These are phyloP conservation scores for Drosophila sproati DNA, from an alignment of 1,140 invertebrate species.

Conservation along the genomic window DNA sequence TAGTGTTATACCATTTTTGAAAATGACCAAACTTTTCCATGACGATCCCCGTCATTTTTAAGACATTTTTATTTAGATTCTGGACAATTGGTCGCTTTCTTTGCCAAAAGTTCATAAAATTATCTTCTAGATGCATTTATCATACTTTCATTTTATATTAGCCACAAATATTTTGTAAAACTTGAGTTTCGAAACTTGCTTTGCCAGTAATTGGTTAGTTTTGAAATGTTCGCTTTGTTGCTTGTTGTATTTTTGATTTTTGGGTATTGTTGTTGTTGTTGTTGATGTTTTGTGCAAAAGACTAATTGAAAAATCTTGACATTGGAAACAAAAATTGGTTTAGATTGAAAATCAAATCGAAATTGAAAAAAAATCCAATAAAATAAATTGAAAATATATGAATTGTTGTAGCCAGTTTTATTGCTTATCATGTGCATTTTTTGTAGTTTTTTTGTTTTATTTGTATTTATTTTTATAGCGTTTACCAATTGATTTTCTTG, in stretches of 20 bases:
- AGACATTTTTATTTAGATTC: conserved; percentile 12
- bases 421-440: conserved; percentile 65
- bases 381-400: conserved; percentile 21
- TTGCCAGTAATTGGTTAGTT: conserved; percentile 58
- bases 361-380: conserved; percentile 13
- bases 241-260: conserved; percentile 32
- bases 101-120: conserved; percentile 48
- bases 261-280: conserved; percentile 43
- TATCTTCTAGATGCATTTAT: conserved; percentile 30
- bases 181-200: conserved; percentile 70
- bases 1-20: conserved; percentile 29
- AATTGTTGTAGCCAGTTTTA: conserved; percentile 74
- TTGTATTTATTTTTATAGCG: conserved; percentile 28
- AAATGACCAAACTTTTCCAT: conserved; percentile 50
- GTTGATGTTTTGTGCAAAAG: conserved; percentile 61
- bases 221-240: conserved; percentile 41
- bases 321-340: conserved; percentile 59
- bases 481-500: conserved; percentile 52
- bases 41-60: conserved; percentile 25
- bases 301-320: conserved; percentile 37
- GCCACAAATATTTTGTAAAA: conserved; percentile 64
- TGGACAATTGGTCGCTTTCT: conserved; percentile 24
- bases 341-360: conserved; percentile 57
- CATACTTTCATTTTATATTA: conserved; percentile 33
- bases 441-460: conserved; percentile 32